Conservation (phyloP, 2,113 vertebrate species). For the Zapus hudsonius region DNA sequence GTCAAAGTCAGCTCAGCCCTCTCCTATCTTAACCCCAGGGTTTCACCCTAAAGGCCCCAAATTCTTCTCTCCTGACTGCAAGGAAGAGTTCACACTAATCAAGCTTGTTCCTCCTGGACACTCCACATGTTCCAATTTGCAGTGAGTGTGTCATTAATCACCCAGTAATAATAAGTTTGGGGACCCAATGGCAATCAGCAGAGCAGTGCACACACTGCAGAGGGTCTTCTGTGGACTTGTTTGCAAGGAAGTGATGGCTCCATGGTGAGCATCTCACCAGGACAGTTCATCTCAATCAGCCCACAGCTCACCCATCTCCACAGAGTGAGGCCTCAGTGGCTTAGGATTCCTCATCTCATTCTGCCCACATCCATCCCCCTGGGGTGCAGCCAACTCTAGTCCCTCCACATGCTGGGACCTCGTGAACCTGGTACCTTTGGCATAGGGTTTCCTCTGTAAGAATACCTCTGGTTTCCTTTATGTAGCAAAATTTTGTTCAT, state of each 20-base stretch:
- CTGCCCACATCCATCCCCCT: background rate
- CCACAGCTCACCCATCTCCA: background rate
- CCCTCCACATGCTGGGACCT: background rate
- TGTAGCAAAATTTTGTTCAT: background rate
- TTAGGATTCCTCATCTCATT: background rate
- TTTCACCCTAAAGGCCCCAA: background rate
- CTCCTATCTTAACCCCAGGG: background rate
- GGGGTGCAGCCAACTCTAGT: background rate
- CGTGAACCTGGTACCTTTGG: background rate
- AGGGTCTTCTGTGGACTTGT: background rate
- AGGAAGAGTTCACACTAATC: background rate
- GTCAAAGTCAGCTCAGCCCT: no score
- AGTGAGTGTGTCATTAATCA: background rate
- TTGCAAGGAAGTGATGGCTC: background rate
- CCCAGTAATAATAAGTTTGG: background rate
- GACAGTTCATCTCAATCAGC: background rate
- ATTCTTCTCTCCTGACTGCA: background rate
- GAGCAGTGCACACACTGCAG: background rate
- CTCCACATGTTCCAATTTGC: background rate
- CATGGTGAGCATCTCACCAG: background rate
- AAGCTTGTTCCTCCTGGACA: background rate
- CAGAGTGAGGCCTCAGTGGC: background rate
- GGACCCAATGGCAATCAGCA: background rate
- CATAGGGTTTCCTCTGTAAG: background rate
- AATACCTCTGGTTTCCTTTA: background rate